phyloP scores from a whole-genome alignment of 2,888 invertebrate genomes.

The Pilophorus perplexus region DNA sequence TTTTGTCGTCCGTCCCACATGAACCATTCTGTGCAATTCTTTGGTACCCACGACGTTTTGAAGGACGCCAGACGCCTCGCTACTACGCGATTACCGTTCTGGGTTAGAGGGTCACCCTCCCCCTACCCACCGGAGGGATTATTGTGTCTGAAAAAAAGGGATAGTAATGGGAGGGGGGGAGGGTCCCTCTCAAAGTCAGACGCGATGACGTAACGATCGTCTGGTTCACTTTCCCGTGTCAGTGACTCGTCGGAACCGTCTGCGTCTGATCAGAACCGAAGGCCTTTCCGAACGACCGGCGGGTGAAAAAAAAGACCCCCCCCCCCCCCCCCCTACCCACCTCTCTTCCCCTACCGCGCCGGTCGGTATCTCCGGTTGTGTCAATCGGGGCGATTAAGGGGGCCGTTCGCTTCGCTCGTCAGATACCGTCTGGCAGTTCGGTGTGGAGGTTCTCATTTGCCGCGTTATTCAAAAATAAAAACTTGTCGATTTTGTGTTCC shows the following conservation, averaged over 20 bases:
- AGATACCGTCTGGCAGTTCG: slow-evolving; percentile 4
- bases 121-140: slow-evolving; percentile 20
- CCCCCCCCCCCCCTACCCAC: not conserved
- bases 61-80: slow-evolving; percentile 6
- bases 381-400: slow-evolving; percentile 1
- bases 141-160: slow-evolving; percentile 13
- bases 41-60: too few relatives aligned
- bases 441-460: slow-evolving; percentile 1
- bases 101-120: slow-evolving; percentile 27
- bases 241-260: slow-evolving; percentile 25
- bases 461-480: too few relatives aligned
- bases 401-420: slow-evolving; percentile 13
- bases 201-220: slow-evolving; percentile 23
- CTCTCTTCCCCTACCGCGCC: not conserved
- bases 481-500: too few relatives aligned
- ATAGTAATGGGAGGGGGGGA: not conserved
- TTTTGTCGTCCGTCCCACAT: not conserved
- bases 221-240: slow-evolving; percentile 34
- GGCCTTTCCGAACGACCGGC: not conserved
- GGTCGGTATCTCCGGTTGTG: not conserved
- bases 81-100: slow-evolving; percentile 23
- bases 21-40: too few relatives aligned
- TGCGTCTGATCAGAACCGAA: slow-evolving; percentile 15
- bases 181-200: not conserved
- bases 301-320: not conserved